A percentile compares a stretch with the other conserved stretches of the same genome.
Evolutionary conservation across 1,140 invertebrate genomes (phyloP).

Genomic region (Mizuhopecten yessoensis): DNA sequence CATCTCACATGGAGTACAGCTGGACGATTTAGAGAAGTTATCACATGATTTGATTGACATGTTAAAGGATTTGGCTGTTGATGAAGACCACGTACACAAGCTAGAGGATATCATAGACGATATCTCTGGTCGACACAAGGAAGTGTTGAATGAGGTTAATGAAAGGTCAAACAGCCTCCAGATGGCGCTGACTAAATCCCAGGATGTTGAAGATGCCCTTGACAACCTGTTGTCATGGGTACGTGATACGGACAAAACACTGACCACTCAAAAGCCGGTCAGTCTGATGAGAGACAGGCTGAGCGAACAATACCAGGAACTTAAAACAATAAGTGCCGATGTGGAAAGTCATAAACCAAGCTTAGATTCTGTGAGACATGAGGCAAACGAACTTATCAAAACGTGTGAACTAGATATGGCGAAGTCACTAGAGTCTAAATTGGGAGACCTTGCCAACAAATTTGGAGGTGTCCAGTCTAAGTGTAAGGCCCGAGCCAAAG

Average conservation of each 20-base stretch:
- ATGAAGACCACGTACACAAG: slow-evolving; percentile 88
- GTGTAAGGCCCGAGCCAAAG: slow-evolving; percentile 90
- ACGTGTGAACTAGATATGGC: slow-evolving; percentile 93
- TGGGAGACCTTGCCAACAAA: slow-evolving; percentile 91
- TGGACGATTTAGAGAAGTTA: slow-evolving; percentile 87
- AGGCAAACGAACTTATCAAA: slow-evolving; percentile 91
- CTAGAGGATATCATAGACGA: slow-evolving; percentile 91
- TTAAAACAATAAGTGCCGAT: slow-evolving; percentile 91
- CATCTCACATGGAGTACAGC: slow-evolving; percentile 91
- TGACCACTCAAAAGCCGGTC: slow-evolving; percentile 89
- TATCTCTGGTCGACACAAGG: slow-evolving; percentile 89
- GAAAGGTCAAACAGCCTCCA: slow-evolving; percentile 83
- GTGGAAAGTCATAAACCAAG: slow-evolving; percentile 93
- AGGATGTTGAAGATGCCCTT: slow-evolving; percentile 96
- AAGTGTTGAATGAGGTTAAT: slow-evolving; percentile 85
- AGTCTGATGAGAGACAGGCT: slow-evolving; percentile 94
- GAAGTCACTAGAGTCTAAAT: slow-evolving; percentile 93
- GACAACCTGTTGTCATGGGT: slow-evolving; percentile 94
- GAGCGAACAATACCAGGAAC: slow-evolving; percentile 94
- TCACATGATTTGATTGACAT: slow-evolving; percentile 85
- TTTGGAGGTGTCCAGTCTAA: slow-evolving; percentile 94
- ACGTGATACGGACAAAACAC: slow-evolving; percentile 91
- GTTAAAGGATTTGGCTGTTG: slow-evolving; percentile 90
- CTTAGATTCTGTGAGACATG: slow-evolving; percentile 91
- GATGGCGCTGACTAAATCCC: slow-evolving; percentile 94